Percentiles rank a stretch among this genome's conserved stretches.
phyloP scores from a whole-genome alignment of 1,140 invertebrate species.

The Condylostylus longicornis region DNA sequence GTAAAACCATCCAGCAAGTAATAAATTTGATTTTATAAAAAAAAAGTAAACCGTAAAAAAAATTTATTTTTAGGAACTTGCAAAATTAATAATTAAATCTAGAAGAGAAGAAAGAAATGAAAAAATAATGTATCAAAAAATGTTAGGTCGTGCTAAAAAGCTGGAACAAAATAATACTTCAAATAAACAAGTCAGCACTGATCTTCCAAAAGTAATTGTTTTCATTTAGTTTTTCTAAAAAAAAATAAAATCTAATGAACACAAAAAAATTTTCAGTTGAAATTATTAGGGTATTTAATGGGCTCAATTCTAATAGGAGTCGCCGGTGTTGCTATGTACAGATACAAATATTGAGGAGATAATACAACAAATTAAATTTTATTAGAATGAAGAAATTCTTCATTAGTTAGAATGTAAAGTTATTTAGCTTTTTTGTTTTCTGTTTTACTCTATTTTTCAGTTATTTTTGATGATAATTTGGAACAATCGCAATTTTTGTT shows the following conservation, averaged over 20 bases:
- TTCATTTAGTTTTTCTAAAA: not conserved
- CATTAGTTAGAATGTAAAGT: too few relatives aligned
- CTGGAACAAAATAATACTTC: constrained; percentile 25
- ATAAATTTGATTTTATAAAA: not conserved
- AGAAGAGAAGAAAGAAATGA: constrained; percentile 39
- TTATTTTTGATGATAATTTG: too few relatives aligned
- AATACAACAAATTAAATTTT: too few relatives aligned
- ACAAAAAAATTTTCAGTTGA: constrained; percentile 30
- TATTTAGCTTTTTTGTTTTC: too few relatives aligned
- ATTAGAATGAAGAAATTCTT: too few relatives aligned
- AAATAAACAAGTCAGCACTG: constrained; percentile 20
- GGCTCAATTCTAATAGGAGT: constrained; percentile 42
- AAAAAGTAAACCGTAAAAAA: not conserved
- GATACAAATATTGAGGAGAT: constrained; percentile 36
- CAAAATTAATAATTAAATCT: constrained; percentile 39
- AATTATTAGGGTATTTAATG: constrained; percentile 40
- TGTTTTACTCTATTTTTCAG: too few relatives aligned
- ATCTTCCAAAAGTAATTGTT: constrained; percentile 23
- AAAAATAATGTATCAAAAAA: constrained; percentile 48
- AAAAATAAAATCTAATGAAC: not conserved
- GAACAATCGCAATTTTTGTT: too few relatives aligned
- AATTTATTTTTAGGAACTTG: constrained; percentile 35
- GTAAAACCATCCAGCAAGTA: constrained; percentile 35
- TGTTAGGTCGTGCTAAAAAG: constrained; percentile 39
- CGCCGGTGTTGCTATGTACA: constrained; percentile 41